phyloP scores from a whole-genome alignment of 2,113 vertebrate genomes.

The Hypomesus transpacificus region DNA sequence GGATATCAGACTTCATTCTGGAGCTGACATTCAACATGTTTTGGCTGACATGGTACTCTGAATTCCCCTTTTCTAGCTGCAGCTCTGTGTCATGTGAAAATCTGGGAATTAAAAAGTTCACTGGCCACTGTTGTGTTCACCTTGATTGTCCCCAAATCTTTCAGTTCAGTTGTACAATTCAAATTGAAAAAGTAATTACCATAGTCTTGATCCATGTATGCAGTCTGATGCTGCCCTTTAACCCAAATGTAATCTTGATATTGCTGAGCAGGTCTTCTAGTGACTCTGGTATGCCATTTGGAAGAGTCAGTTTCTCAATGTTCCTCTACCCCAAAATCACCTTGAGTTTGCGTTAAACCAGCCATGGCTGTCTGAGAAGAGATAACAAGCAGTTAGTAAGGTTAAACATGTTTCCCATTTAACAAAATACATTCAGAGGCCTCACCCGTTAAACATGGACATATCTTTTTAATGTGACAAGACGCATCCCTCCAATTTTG shows the following conservation, averaged over 20 bases:
- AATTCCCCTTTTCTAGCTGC: conserved; percentile 24
- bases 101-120: conserved; percentile 14
- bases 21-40: conserved; percentile 28
- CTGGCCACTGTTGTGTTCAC: conserved; percentile 32
- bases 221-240: conserved; percentile 24
- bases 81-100: conserved; percentile 30
- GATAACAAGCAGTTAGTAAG: background rate
- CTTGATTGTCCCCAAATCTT: conserved; percentile 32
- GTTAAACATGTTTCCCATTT: background rate
- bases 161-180: conserved; percentile 24
- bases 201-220: conserved; percentile 42
- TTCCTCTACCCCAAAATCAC: conserved; percentile 24
- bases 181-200: conserved; percentile 42
- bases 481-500: conserved; percentile 23
- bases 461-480: background rate
- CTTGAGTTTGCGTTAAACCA: conserved; percentile 20
- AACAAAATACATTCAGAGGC: background rate
- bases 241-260: no score
- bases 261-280: conserved; percentile 14
- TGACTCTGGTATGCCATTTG: conserved; percentile 35
- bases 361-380: conserved; percentile 6
- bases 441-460: background rate
- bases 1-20: conserved; percentile 19
- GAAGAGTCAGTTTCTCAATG: conserved; percentile 25
- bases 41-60: conserved; percentile 13